Base-by-base conservation (phyloP, 2,113 vertebrate species). In the Brienomyrus brachyistius region DNA sequence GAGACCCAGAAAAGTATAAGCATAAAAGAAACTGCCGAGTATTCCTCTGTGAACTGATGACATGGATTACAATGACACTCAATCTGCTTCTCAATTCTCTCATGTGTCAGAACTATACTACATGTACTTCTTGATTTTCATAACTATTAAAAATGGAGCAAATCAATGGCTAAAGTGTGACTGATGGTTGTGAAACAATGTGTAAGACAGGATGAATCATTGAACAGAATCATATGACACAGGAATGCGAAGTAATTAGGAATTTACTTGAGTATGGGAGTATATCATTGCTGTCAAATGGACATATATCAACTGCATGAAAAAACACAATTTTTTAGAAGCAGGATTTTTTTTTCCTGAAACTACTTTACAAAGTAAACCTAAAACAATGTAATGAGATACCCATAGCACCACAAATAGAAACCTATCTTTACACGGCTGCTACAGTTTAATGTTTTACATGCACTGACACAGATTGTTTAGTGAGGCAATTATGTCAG, bases 81-180 rank as follows among this genome's bases (percentile, higher is more conserved):
- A 56, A 19, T 80, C 74, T 21, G 83, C 45, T 47, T 85, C 43
- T 45, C 83, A 47, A 6, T 86, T 86, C 7, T 51, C 23, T n/a
- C 40, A n/a, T 1, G 93, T 91, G 92, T 92, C 94, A 93, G 94
- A 93, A 31, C n/a, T 89, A 90, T n/a, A 17, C 84, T 35, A 23
- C 17, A 92, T 94, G 93, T 94, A 94, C 10, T 93, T 93, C 91
- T 93, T 93, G 93, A 94, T 95, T 95, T 96, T 94, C 91, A 27
- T 94, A 93, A 94, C 94, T 95, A 94, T 95, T 94, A 95, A 92
- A 90, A 93, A 95, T 91, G 56, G 91, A 93, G 90, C 92, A 93
- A 95, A 93, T 93, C 91, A 92, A 92, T 92, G 94, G 92, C 93
- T 93, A 94, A 93, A 51, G 91, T 83, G 66, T 94, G 93, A 91